A percentile compares a stretch with the other conserved stretches of the same genome.
These are phyloP conservation scores for Calcarius lapponicus DNA, from an alignment of 2,797 vertebrate species.

Conservation along the genomic window DNA sequence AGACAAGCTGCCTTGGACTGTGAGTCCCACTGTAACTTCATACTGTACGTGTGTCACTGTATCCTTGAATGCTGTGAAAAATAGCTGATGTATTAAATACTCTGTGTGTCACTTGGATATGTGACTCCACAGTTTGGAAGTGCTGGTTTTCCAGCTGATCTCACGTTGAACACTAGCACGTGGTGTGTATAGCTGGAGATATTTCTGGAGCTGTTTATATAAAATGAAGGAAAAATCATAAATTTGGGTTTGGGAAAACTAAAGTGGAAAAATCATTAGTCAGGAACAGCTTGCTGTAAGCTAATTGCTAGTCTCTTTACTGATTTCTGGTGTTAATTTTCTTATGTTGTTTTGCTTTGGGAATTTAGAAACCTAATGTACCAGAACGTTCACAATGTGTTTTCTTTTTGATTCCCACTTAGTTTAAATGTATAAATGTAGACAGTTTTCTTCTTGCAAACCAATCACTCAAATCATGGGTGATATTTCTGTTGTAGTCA, in stretches of 20 bases:
- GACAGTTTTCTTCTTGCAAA: neutral
- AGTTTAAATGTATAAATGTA: neutral
- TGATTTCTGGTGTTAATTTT: constrained; percentile 56
- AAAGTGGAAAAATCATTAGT: constrained; percentile 30
- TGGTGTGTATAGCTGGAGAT: neutral
- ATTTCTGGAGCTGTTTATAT: constrained; percentile 14
- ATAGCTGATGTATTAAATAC: neutral
- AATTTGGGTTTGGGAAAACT: neutral
- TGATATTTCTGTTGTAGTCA: neutral
- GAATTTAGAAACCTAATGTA: constrained; percentile 41
- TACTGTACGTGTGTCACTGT: neutral
- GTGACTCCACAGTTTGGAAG: neutral
- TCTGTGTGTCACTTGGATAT: neutral
- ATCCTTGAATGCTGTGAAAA: neutral
- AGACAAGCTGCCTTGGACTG: neutral
- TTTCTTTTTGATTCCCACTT: neutral
- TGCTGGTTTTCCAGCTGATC: neutral
- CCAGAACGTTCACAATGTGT: constrained; percentile 31
- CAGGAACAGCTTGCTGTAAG: constrained; percentile 47
- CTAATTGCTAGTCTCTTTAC: constrained; percentile 40
- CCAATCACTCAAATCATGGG: neutral
- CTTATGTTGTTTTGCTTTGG: constrained; percentile 38
- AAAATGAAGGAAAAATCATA: neutral
- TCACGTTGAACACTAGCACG: neutral
- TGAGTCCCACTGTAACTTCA: neutral